Evolutionary conservation across 2,113 vertebrate genomes (phyloP), one percentile per base, ranked within the genome.

Genomic region (Tetrax tetrax): DNA sequence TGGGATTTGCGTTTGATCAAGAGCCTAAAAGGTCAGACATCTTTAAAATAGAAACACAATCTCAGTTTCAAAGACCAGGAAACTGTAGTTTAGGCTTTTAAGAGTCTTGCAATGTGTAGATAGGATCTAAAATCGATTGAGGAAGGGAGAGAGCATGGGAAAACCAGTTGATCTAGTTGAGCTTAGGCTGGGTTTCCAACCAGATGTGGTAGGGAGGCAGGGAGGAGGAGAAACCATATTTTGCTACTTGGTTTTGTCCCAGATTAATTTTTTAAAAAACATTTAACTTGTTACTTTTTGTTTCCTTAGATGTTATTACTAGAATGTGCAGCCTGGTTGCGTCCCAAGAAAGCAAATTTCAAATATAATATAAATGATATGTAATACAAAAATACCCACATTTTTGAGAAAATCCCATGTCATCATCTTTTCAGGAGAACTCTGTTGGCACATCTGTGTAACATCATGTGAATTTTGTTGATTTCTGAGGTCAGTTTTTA

Each of bases 1-100:
- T 57, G 72, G 96, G 93, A 96, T 94, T 96, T 96, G 45, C 76
- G 5, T 90, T 86, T 84, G 86, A 93, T 93, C 79, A 96, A 71
- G 86, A 95, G 79, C 61, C 89, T 93, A 45, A 95, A 96, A 95
- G 93, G 89, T 96, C 88, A 94, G 83, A 48, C 63, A 29, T 94
- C 61, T 89, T 90, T 90, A 89, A 95, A 96, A 96, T 93, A 96
- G 96, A 94, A 96, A 64, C 85, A 90, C 63, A 81, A 14, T 88
- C 91, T 94, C 31, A 16, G 53, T 92, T 94, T 95, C 75, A 50
- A 74, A 81, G 69, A 68, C 48, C 5, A 60, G 43, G 71, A 90
- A 86, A 33, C 16, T 60, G 19, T 69, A 65, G 43, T 80, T 90
- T 29, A 79, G 80, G 65, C 56, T 94, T 93, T 80, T 60, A 79